phyloP scores from a whole-genome alignment of 2,797 vertebrate species.

The Sitta carolinensis region DNA sequence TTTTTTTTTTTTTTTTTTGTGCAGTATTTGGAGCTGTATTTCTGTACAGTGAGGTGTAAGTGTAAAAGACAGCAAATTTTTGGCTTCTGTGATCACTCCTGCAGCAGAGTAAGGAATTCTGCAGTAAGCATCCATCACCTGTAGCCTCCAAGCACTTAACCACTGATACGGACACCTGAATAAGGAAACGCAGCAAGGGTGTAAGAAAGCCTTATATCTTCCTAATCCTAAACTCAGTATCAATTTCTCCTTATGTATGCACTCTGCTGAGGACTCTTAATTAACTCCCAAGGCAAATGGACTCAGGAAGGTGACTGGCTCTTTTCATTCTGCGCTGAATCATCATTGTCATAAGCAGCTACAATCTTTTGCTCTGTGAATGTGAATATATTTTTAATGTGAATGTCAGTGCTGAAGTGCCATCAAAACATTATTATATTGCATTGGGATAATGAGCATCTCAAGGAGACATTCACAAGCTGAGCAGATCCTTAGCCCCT shows the following conservation, averaged over 20 bases:
- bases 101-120: background rate
- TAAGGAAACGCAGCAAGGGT: background rate
- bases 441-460: background rate
- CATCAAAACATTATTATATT: background rate
- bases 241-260: background rate
- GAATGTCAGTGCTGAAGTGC: background rate
- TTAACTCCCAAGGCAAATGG: background rate
- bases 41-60: background rate
- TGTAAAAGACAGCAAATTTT: background rate
- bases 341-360: background rate
- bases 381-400: background rate
- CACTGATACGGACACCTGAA: background rate
- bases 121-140: background rate
- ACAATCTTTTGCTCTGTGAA: background rate
- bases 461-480: background rate
- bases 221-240: background rate
- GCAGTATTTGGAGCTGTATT: background rate
- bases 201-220: background rate
- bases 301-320: background rate
- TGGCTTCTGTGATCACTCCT: background rate
- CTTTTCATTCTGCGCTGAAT: background rate
- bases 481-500: background rate
- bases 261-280: background rate
- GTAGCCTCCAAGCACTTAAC: background rate
- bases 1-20: background rate